These are phyloP conservation scores for Phyllotis vaccarum DNA, from an alignment of 2,797 vertebrate genomes.

Conservation along the genomic window DNA sequence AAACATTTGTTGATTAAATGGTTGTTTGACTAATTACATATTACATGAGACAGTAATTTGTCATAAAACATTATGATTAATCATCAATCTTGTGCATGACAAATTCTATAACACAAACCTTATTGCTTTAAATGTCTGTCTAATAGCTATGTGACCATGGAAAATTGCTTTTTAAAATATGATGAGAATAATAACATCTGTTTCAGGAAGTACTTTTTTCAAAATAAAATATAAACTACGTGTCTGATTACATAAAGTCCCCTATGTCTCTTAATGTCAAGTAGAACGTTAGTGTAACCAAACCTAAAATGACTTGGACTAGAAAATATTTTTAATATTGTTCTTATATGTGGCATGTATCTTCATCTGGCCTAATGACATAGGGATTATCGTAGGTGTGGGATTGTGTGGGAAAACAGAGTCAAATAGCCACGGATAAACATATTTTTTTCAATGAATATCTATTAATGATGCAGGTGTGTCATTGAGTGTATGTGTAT, in stretches of 20 bases:
- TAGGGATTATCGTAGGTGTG: neutral
- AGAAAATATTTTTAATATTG: slow-evolving; percentile 24
- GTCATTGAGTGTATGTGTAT: neutral
- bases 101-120: slow-evolving; percentile 17
- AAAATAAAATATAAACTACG: slow-evolving; percentile 13
- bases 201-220: neutral
- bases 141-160: slow-evolving; percentile 20
- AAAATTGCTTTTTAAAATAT: slow-evolving; percentile 8
- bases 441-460: slow-evolving; percentile 31
- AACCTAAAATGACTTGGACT: neutral
- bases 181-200: slow-evolving; percentile 34
- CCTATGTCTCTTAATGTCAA: neutral
- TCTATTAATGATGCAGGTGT: slow-evolving; percentile 16
- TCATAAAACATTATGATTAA: neutral
- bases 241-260: neutral
- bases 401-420: neutral
- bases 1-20: slow-evolving; percentile 47
- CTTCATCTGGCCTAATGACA: neutral
- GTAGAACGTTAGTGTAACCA: slow-evolving; percentile 2
- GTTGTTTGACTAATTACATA: slow-evolving; percentile 32
- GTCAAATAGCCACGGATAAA: neutral
- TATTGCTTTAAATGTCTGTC: slow-evolving; percentile 8
- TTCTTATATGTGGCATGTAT: neutral
- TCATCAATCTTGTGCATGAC: neutral
- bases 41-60: slow-evolving; percentile 20